Conservation (phyloP, 30 jellyfish, hydroid and myxozoan genomes). For the Turritopsis dohrnii region DNA sequence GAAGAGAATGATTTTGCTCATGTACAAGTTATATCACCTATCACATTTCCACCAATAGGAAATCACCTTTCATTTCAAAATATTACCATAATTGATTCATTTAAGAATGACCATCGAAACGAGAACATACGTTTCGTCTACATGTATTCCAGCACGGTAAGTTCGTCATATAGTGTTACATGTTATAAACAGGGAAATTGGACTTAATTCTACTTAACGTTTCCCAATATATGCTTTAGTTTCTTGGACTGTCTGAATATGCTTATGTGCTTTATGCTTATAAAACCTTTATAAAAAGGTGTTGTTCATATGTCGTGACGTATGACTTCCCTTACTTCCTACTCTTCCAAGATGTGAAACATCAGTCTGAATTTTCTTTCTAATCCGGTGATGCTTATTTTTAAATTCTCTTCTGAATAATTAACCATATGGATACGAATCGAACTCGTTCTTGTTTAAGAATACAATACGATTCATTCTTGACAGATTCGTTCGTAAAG, state of each 20-base stretch:
- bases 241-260: no score
- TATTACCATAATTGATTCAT: background rate
- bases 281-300: no score
- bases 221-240: no score
- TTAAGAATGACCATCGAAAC: background rate
- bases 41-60: conserved; percentile 2
- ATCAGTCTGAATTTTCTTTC: no score
- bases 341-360: no score
- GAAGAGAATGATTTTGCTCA: background rate
- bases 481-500: no score
- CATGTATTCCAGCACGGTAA: conserved; percentile 4
- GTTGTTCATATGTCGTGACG: no score
- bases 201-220: no score
- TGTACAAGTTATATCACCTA: background rate
- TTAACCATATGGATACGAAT: background rate
- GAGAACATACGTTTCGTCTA: background rate
- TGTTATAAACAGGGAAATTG: background rate
- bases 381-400: background rate
- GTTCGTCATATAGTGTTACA: background rate
- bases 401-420: background rate
- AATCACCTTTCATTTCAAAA: background rate
- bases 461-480: no score
- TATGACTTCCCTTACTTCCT: no score
- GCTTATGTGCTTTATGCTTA: no score
- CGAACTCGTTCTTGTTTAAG: no score